A percentile compares a stretch with the other conserved stretches of the same genome.
Conservation (phyloP, 2,797 vertebrate species). For the Enteromius afrohamiltoni region DNA sequence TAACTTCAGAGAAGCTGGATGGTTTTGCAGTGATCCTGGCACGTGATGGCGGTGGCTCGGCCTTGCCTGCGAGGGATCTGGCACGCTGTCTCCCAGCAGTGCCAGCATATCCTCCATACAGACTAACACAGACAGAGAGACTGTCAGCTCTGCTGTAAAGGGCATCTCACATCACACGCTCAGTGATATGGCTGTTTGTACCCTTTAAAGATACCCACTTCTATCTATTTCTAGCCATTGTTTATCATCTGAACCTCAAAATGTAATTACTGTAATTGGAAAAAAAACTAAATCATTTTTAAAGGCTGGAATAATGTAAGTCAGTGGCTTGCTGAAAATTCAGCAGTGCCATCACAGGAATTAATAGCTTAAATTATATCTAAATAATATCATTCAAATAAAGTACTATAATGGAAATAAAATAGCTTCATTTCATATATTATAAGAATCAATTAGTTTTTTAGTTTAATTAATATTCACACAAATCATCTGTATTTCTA, state of each 20-base stretch:
- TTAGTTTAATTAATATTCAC: neutral
- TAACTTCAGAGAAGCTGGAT: conserved; percentile 31
- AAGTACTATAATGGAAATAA: neutral
- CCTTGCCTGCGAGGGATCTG: conserved; percentile 24
- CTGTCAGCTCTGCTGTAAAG: neutral
- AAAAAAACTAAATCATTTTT: neutral
- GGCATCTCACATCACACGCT: neutral
- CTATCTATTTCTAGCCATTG: conserved; percentile 41
- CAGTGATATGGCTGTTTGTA: neutral
- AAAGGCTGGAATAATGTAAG: neutral
- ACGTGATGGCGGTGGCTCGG: neutral
- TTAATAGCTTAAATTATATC: neutral
- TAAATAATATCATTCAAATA: neutral
- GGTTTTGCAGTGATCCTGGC: conserved; percentile 15
- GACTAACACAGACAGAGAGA: conserved; percentile 11
- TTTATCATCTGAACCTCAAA: conserved; percentile 3
- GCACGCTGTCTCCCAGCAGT: conserved; percentile 26
- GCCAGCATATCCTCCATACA: conserved; percentile 22
- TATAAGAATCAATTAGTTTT: neutral
- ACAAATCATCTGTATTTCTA: neutral
- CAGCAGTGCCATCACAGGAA: neutral
- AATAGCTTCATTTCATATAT: neutral
- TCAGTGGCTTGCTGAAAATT: neutral
- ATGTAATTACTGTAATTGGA: neutral
- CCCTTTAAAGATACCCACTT: neutral